Evolutionary conservation across 2,888 invertebrate species (phyloP), one percentile per base, ranked within the genome.

Genomic region (Penaeus monodon): DNA sequence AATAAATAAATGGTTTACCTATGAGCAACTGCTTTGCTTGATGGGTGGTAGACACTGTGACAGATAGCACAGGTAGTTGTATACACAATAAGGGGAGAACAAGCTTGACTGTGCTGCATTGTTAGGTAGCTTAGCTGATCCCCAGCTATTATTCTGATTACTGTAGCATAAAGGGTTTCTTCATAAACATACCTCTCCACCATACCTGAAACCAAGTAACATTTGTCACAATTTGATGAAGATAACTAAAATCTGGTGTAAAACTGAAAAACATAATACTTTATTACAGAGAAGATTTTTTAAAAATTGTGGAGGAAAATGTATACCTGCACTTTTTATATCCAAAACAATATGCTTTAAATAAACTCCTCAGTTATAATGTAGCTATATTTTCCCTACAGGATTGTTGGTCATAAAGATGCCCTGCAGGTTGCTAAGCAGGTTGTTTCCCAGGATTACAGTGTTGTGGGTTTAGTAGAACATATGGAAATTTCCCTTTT

Each of bases 131-230:
- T 70, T 10, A 88, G 76, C 27, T 88, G 88, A 44, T 88, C 88
- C 66, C 85, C 88, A 6, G 85, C 82, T 29, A 88, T 79, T 24
- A 88, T 86, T n/a, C 85, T 77, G 49, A 88, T 79, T 44, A 86
- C 88, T 3, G 82, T 86, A 7, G 88, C 81, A 65, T 86, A 88
- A 1, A 88, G 83, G 10, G 86, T 88, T 66, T 88, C 83, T 68
- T 88, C 86, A 38, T 86, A 86, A 4, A 86, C 74, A 66, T 88
- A 88, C 24, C 88, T 82, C 73, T 88, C 88, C 76, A 86, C 86
- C 88, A 88, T 88, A n/a, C 86, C 88, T 88, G 70, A 17, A 57
- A 80, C 57, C 57, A 57, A 20, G 10, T 14, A 17, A 57, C 1
- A 57, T 57, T 57, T 20, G 57, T 57, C 57, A 17, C 3, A 20